Evolutionary conservation across 2,888 invertebrate genomes (phyloP).

Genomic region (Lasioglossum marginatum): DNA sequence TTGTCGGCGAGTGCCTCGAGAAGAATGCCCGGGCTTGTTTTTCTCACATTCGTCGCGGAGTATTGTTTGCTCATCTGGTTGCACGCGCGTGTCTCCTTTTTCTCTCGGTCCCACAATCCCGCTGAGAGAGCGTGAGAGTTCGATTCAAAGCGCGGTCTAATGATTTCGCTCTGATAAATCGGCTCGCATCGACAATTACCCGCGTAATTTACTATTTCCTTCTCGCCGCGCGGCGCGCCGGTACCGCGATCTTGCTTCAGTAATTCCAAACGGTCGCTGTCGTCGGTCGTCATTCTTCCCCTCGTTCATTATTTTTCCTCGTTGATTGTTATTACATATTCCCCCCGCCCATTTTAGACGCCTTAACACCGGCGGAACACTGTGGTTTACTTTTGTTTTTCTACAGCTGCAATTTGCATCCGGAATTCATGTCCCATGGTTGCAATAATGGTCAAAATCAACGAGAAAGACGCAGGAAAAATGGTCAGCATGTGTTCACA

Average conservation of each 20-base stretch:
- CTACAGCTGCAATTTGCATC: not conserved
- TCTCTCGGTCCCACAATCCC: constrained; percentile 25
- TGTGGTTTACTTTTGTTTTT: not conserved
- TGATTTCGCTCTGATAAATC: constrained; percentile 19
- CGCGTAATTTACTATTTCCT: constrained; percentile 7
- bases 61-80: not conserved
- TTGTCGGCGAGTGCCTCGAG: not conserved
- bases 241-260: not conserved
- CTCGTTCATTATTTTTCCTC: not conserved
- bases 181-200: not conserved
- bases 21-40: not conserved
- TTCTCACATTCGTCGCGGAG: not conserved
- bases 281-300: not conserved
- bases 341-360: not conserved
- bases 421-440: not conserved
- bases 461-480: not conserved
- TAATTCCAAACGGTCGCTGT: not conserved
- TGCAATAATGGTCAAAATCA: not conserved
- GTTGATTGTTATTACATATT: not conserved
- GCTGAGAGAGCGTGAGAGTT: constrained; percentile 28
- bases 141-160: constrained; percentile 4
- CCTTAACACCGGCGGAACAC: not conserved
- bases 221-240: not conserved
- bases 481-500: not conserved
- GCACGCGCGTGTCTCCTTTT: not conserved